These are phyloP conservation scores for Spatulosminthurus flaviceps DNA, from an alignment of 2,888 invertebrate species.

Conservation along the genomic window DNA sequence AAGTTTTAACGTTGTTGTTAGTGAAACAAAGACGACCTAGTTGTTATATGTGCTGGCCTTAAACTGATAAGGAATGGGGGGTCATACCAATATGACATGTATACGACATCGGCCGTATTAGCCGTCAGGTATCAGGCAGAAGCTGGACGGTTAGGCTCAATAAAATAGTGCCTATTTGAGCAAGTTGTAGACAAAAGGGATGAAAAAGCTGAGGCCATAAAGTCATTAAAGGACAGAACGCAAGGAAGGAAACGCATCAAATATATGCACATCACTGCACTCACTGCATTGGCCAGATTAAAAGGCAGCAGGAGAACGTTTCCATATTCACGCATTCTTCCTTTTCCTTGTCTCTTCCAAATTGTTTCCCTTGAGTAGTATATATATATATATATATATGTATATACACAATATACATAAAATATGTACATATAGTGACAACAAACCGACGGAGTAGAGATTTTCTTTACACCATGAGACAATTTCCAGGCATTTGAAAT, in stretches of 20 bases:
- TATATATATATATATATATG: too few relatives aligned
- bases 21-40: slow-evolving; percentile 43
- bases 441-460: neutral
- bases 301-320: neutral
- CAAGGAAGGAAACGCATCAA: slow-evolving; percentile 33
- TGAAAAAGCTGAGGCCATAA: slow-evolving; percentile 47
- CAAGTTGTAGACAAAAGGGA: neutral
- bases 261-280: slow-evolving; percentile 12
- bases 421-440: too few relatives aligned
- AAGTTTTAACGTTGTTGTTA: slow-evolving; percentile 33
- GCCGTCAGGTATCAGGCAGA: slow-evolving; percentile 30
- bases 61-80: slow-evolving; percentile 46
- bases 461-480: neutral
- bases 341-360: neutral
- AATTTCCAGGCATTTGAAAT: neutral
- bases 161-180: slow-evolving; percentile 27
- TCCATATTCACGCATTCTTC: slow-evolving; percentile 13
- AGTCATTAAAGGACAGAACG: slow-evolving; percentile 48
- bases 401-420: too few relatives aligned
- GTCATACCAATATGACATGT: slow-evolving; percentile 52
- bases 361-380: neutral
- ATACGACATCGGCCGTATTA: slow-evolving; percentile 45
- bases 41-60: slow-evolving; percentile 32
- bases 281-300: too few relatives aligned
- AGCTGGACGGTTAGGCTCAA: slow-evolving; percentile 39